phyloP scores from a whole-genome alignment of 1,140 invertebrate species.

The Drosophila virilis region DNA sequence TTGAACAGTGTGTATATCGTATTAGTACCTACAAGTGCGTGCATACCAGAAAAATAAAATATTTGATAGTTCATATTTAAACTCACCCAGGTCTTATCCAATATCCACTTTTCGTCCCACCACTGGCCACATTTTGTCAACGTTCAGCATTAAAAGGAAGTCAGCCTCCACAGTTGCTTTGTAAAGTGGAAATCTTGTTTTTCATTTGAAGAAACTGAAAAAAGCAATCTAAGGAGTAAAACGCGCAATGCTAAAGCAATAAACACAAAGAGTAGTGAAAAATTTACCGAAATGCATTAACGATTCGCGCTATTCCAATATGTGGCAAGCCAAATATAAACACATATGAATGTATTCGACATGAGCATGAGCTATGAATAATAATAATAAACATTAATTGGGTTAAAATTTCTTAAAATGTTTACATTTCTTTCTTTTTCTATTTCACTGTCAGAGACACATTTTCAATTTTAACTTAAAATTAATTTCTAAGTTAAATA shows the following conservation, averaged over 20 bases:
- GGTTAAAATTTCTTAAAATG: too few species aligned
- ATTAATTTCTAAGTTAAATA: too few species aligned
- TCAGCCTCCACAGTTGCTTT: not conserved
- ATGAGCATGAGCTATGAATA: not conserved
- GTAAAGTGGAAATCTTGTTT: conserved; percentile 30
- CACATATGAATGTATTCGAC: not conserved
- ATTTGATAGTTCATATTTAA: too few species aligned
- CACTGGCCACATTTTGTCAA: conserved; percentile 6
- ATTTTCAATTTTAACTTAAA: too few species aligned
- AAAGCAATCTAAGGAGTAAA: conserved; percentile 3
- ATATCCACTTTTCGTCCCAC: not conserved
- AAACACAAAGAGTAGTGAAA: not conserved
- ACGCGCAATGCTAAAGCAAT: conserved; percentile 1
- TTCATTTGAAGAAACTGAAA: conserved; percentile 5
- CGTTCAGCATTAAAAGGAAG: not conserved
- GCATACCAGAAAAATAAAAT: too few species aligned
- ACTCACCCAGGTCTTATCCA: conserved; percentile 3
- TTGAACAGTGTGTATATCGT: too few species aligned
- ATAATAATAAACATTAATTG: not conserved
- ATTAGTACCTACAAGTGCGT: too few species aligned
- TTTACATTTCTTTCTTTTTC: too few species aligned
- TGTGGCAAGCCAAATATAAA: not conserved
- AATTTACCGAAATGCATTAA: conserved; percentile 10
- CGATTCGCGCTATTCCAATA: not conserved
- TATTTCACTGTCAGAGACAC: too few species aligned